Base-by-base conservation (phyloP, 2,797 vertebrate species). In the Garrulus glandarius region DNA sequence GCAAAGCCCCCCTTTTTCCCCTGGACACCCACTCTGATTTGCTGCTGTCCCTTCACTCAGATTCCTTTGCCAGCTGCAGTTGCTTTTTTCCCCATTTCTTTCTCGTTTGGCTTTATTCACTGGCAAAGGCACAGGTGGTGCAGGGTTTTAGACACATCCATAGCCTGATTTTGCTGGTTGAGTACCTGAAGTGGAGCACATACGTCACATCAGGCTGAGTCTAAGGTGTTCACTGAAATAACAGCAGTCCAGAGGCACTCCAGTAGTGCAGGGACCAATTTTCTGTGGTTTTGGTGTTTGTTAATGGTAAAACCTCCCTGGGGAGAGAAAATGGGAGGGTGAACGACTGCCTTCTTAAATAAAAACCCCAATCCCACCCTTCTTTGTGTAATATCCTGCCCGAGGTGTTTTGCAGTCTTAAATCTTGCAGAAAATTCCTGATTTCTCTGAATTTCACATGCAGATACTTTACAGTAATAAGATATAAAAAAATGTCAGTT, bases 91-190 rank as follows among this genome's bases (percentile, higher is more conserved):
- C 15, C n/a, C 5, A 0, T 84, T 79, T 65, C 10, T 67, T 41
- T 56, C 55, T 65, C 4, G 0, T 37, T 67, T 56, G 52, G n/a
- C 23, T 2, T 22, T 8, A 3, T 32, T 74, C 2, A 0, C 27
- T 44, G 69, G 10, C 23, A 13, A 4, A 43, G 76, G 30, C 46
- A 0, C 0, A 32, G 53, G 24, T 24, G n/a, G 0, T 2, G 4
- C 5, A 6, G 50, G 36, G 8, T 32, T 46, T 39, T 13, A 19
- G 44, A 2, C 5, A 2, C 0, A 0, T 9, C 1, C 1, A 1
- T 13, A 50, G 39, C 47, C 34, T 1, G 1, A 5, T 52, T 75
- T 34, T n/a, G 37, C 14, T 63, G 15, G 20, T n/a, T 15, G 4
- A 6, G 46, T 24, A 19, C 10, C 1, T 29, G 1, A 1, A 37